Evolutionary conservation across 2,888 invertebrate species (phyloP), one percentile per base, ranked within the genome.

Genomic region (Orchestes rusci): DNA sequence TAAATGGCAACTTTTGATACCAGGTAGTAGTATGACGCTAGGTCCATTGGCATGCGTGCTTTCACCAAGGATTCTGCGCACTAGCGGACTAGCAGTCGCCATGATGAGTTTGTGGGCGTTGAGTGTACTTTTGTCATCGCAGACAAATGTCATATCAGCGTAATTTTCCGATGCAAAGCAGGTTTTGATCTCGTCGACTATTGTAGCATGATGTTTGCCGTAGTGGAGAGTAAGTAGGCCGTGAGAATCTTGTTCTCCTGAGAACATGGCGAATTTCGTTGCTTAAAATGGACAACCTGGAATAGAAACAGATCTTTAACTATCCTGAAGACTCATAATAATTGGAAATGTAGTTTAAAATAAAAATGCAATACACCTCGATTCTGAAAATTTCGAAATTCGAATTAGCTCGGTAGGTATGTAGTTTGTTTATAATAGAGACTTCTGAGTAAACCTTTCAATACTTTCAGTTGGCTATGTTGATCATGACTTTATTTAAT

Each of bases 201-300:
- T 84, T 73, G 88, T 88, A 73, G 87, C 87, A 76, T 86, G 87
- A 77, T 89, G 89, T 77, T 89, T 89, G 76, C 88, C 88, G 74
- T 90, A 89, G 74, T 89, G 88, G 73, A 90, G 81, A 68, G 89
- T 89, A 75, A 90, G 80, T 76, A 88, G 77, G 64, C 80, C 81
- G 71, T 80, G 79, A 69, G 77, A 57, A 54, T 69, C 69, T 61
- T 66, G 66, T 62, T 68, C 66, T 61, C 70, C 70, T 61, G 74
- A 71, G 72, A 73, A 75, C 74, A 74, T 75, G 70, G 72, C 68
- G 68, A 60, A 62, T 57, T 61, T 58, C 56, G 59, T 63, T 55
- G 55, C 57, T 55, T 51, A 57, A 56, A 54, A 52, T 58, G 59
- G 58, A 54, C 57, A 59, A 60, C 61, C 63, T 63, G 53, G 38